Evolutionary conservation across 2,797 vertebrate species (phyloP).

Genomic region (Neopelma chrysocephalum): DNA sequence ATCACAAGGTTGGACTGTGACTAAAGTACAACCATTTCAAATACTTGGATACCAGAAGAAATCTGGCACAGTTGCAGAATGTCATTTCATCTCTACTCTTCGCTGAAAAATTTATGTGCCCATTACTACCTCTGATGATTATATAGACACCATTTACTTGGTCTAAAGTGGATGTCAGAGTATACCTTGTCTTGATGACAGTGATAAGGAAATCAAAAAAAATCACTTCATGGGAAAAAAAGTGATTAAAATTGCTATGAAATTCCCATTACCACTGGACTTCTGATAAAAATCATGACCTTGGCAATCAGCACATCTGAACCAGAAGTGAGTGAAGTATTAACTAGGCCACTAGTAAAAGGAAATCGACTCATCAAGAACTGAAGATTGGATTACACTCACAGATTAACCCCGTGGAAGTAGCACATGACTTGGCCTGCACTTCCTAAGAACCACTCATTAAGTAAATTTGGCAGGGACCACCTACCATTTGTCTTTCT

Average conservation of each 20-base stretch:
- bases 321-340: not conserved
- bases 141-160: not conserved
- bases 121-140: not conserved
- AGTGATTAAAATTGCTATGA: conserved; percentile 13
- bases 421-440: not conserved
- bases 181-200: conserved; percentile 4
- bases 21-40: not conserved
- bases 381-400: not conserved
- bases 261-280: conserved; percentile 21
- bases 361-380: not conserved
- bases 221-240: not conserved
- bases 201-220: not conserved
- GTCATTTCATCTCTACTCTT: not conserved
- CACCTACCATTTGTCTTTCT: not conserved
- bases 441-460: not conserved
- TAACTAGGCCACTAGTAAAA: not conserved
- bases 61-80: not conserved
- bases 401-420: not conserved
- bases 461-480: not conserved
- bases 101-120: not conserved
- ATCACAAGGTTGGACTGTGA: not conserved
- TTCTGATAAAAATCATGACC: conserved; percentile 11
- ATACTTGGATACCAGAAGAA: not conserved
- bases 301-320: not conserved
- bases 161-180: not conserved